Percentiles rank a stretch among this genome's conserved stretches.
These are phyloP conservation scores for Pitangus sulphuratus DNA, from an alignment of 2,797 vertebrate species.

Conservation along the genomic window DNA sequence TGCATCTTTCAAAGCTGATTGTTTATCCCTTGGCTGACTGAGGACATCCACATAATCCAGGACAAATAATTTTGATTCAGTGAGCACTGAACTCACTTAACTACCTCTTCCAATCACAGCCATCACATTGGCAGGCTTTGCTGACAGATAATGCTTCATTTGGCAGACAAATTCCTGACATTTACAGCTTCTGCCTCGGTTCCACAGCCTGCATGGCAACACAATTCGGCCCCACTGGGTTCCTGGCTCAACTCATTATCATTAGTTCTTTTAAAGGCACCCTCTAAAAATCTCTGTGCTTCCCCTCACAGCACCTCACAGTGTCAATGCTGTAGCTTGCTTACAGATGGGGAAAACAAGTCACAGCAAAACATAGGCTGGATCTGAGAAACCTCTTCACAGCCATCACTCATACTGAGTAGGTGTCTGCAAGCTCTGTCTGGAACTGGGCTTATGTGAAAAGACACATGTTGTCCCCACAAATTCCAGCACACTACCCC, in stretches of 20 bases:
- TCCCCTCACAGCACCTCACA: neutral
- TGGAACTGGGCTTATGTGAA: neutral
- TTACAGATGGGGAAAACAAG: neutral
- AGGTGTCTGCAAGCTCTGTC: neutral
- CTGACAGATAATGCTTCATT: neutral
- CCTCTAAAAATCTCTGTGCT: neutral
- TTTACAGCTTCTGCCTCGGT: neutral
- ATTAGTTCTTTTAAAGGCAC: neutral
- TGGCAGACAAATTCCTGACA: slow-evolving; percentile 8
- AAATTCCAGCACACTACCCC: neutral
- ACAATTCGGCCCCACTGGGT: neutral
- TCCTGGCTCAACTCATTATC: neutral
- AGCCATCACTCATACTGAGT: neutral
- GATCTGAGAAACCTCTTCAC: neutral
- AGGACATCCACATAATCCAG: neutral
- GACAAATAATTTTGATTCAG: neutral
- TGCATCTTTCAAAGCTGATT: neutral
- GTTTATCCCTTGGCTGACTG: neutral
- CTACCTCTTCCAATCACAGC: neutral
- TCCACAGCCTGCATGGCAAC: neutral
- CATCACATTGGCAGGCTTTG: neutral
- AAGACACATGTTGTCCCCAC: rapidly evolving
- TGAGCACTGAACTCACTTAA: neutral
- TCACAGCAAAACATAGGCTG: neutral
- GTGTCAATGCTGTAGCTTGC: neutral